These are phyloP conservation scores for Taxidea taxus DNA, from an alignment of 2,113 vertebrate species.

Conservation along the genomic window DNA sequence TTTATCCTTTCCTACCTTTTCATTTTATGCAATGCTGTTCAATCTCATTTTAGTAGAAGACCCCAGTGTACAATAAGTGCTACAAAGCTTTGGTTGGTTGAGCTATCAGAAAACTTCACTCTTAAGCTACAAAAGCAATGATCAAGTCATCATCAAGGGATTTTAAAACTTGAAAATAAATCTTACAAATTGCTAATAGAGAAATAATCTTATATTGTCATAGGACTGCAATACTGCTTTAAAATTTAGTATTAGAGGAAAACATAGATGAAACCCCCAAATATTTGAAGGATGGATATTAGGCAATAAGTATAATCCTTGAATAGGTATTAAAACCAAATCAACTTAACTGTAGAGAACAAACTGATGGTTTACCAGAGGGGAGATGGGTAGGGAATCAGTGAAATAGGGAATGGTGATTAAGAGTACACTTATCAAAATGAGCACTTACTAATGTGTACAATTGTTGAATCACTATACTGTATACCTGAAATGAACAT, in stretches of 20 bases:
- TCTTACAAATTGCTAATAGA: background rate
- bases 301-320: background rate
- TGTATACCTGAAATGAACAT: background rate
- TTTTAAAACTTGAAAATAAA: constrained; percentile 1
- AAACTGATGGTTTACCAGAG: background rate
- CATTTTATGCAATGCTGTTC: background rate
- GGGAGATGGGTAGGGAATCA: background rate
- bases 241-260: background rate
- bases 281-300: background rate
- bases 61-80: background rate
- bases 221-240: background rate
- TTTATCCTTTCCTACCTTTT: background rate
- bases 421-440: background rate
- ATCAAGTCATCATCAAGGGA: background rate
- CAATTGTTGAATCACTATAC: background rate
- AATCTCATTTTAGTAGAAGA: background rate
- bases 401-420: background rate
- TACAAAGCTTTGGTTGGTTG: background rate
- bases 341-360: background rate
- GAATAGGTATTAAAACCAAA: background rate
- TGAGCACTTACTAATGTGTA: background rate
- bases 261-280: background rate
- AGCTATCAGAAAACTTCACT: background rate
- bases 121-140: background rate
- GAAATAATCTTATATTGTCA: background rate